Evolutionary conservation across 2,113 vertebrate species (phyloP), one percentile per base, ranked within the genome.

Genomic region (Chamaetylas fuelleborni): DNA sequence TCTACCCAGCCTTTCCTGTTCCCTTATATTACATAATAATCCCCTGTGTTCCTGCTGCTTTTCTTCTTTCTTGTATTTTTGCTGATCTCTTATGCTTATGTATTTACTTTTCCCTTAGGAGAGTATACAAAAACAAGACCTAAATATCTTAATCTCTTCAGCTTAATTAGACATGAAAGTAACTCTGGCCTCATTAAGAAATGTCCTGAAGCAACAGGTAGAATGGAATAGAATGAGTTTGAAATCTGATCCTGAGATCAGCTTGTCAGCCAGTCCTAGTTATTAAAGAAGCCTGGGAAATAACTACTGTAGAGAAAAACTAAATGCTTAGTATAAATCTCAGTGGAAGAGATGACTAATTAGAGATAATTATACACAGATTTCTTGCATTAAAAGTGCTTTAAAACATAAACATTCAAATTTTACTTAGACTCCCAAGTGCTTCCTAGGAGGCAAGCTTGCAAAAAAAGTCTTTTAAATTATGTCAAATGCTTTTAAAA

Each of bases 381-480:
- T 95, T 96, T 95, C 89, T 96, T 96, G 87, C 96, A 96, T 95
- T 97, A 95, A 95, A 97, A 95, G 73, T 91, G 84, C 89, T 97
- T 97, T 96, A 95, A 96, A 97, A 97, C 93, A 95, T 96, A 96
- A 97, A 97, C 94, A 96, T 95, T 96, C 84, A 85, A 26, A 92
- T 96, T 92, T 97, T 92, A 77, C 89, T 96, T 91, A 85, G 73
- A 56, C 38, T 97, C 93, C 93, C 86, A 87, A 95, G 94, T 94
- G 93, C 78, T 95, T 95, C 81, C 81, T 93, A 82, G 58, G 66
- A 95, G 89, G 84, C 66, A 91, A 92, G 70, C 73, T 92, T 89
- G 81, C 89, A 93, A 93, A 80, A 90, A 93, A 89, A 5, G 14
- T 57, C 65, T 90, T 95, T 95, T 62, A 92, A 80, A 90, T 69